phyloP scores from a whole-genome alignment of 2,888 invertebrate genomes.

The Acrocyrtus sp. region DNA sequence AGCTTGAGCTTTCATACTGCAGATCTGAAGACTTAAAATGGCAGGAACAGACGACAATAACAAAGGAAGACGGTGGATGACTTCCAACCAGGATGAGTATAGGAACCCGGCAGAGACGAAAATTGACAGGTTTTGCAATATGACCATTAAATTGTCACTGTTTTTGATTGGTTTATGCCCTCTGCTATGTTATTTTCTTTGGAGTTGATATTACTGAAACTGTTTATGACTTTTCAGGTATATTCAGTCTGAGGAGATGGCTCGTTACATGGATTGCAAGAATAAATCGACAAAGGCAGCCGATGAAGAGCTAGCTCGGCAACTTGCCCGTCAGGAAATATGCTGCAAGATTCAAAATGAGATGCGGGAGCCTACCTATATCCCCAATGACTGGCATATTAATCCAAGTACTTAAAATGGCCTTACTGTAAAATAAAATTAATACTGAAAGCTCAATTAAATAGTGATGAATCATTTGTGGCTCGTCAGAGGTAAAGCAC shows the following conservation, averaged over 20 bases:
- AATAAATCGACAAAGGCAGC: slow-evolving; percentile 21
- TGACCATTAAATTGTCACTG: too few species aligned
- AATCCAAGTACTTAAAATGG: slow-evolving; percentile 34
- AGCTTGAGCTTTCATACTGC: too few species aligned
- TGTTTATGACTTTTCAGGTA: slow-evolving; percentile 27
- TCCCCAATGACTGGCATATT: slow-evolving; percentile 57
- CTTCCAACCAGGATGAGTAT: slow-evolving; percentile 59
- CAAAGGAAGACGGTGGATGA: slow-evolving; percentile 55
- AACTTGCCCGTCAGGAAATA: slow-evolving; percentile 37
- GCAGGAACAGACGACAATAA: slow-evolving; percentile 20
- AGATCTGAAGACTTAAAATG: too few species aligned
- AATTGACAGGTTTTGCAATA: slow-evolving; percentile 38
- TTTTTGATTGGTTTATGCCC: neutral
- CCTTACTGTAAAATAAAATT: neutral
- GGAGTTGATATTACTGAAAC: neutral
- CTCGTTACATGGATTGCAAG: slow-evolving; percentile 57
- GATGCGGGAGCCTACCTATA: slow-evolving; percentile 52
- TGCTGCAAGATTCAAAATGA: slow-evolving; percentile 52
- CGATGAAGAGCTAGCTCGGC: slow-evolving; percentile 37
- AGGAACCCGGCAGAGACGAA: slow-evolving; percentile 51
- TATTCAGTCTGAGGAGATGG: slow-evolving; percentile 54
- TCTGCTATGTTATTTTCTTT: neutral
- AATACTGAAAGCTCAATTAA: neutral
- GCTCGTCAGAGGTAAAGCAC: slow-evolving; percentile 11
- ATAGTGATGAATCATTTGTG: neutral